phyloP scores from a whole-genome alignment of 2,113 vertebrate genomes.

The Pelecanoides urinatrix region DNA sequence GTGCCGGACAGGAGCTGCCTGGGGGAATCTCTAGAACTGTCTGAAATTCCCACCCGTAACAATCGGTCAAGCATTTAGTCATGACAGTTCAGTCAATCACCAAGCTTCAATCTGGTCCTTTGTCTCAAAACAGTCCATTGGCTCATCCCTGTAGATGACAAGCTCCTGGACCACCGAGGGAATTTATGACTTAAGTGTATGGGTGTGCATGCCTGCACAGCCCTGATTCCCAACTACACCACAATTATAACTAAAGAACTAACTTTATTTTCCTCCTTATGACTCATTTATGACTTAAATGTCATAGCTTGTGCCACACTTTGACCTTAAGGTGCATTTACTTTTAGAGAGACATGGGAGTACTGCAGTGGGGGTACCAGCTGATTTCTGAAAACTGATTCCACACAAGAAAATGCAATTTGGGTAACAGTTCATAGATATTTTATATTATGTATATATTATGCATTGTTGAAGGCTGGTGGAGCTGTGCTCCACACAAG shows the following conservation, averaged over 20 bases:
- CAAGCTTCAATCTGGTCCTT: not conserved
- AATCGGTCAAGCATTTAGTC: not conserved
- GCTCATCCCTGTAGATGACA: not conserved
- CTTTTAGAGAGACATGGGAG: not conserved
- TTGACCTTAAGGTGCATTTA: not conserved
- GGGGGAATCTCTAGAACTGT: not conserved
- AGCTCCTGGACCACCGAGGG: not conserved
- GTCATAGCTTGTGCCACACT: accelerated
- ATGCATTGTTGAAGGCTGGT: not conserved
- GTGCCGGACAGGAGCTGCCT: not conserved
- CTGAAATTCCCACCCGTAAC: not conserved
- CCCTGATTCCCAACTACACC: not conserved
- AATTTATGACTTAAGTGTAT: not conserved
- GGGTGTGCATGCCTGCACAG: not conserved
- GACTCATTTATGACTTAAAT: not conserved
- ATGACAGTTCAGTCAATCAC: not conserved
- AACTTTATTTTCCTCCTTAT: not conserved
- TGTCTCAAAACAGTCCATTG: not conserved
- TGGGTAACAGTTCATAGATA: not conserved
- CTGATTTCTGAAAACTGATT: not conserved
- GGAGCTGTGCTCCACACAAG: not conserved
- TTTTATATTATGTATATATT: not conserved
- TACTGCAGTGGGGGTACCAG: not conserved
- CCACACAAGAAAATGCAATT: not conserved
- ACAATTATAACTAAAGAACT: not conserved